Evolutionary conservation across 2,888 invertebrate species (phyloP), one percentile per base, ranked within the genome.

Genomic region (Phorcus lineatus): DNA sequence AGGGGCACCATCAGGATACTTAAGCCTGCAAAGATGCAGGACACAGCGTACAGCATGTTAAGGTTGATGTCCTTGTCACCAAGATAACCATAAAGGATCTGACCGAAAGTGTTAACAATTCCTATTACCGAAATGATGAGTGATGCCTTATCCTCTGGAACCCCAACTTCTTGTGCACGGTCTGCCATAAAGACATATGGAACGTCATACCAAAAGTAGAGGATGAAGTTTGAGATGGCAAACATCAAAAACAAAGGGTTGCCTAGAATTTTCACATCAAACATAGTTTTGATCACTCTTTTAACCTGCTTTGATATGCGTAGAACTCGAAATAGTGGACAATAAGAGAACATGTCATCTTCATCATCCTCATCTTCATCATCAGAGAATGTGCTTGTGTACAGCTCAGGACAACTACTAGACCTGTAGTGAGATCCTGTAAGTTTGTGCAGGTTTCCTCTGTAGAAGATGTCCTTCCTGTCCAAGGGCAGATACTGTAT

Each of bases 151-250:
- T 85, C 80, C n/a, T 90, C 86, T 0, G 84, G 67, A 62, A 91
- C 87, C 0, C 95, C 95, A 83, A 95, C 94, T 13, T 95, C 95
- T 53, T 95, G 95, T 3, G 90, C 90, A 94, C 97, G 96, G 92
- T 98, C 97, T 79, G 96, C 96, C 83, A 98, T 94, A 93, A 97
- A 98, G 92, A 98, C 97, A 94, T 99, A 99, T 17, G 98, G 98
- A 81, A 98, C 97, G 91, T 99, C 98, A 84, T 94, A 94, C 96
- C 97, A 98, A 89, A 96, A 95, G 94, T 98, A 98, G 77, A 98
- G 95, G 78, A 98, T 94, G 87, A 97, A 95, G 85, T 97, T 98
- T 78, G 97, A 97, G 19, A 97, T 91, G 80, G 97, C 96, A 91
- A 98, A 95, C 16, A 91, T 13, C 1, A 91, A 74, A 82, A 91